Percentiles rank a stretch among this genome's conserved stretches.
These are phyloP conservation scores for Litoditis marina DNA, from an alignment of 2,888 invertebrate species.

Conservation along the genomic window DNA sequence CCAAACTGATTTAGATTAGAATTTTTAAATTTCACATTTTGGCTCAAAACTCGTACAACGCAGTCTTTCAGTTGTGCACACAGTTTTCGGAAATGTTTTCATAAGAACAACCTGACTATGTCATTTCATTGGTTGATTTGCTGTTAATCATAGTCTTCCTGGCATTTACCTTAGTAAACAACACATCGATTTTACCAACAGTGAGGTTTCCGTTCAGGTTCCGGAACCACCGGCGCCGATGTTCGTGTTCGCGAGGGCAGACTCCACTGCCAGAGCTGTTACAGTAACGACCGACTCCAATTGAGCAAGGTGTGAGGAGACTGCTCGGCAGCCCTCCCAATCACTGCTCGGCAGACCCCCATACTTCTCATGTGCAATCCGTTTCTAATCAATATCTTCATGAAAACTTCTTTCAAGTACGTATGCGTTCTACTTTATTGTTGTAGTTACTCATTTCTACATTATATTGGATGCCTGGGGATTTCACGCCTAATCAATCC, in stretches of 20 bases:
- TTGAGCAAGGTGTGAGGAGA: conserved; percentile 23
- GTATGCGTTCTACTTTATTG: too few relatives aligned
- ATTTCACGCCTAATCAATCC: too few relatives aligned
- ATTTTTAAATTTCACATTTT: neutral
- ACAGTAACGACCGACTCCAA: conserved; percentile 75
- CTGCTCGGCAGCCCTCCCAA: too few relatives aligned
- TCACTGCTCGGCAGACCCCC: too few relatives aligned
- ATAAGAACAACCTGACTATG: neutral
- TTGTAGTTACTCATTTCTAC: too few relatives aligned
- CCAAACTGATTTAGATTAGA: neutral
- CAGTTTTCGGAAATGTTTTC: too few relatives aligned
- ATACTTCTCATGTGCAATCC: too few relatives aligned
- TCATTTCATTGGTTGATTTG: neutral
- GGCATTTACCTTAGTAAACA: neutral
- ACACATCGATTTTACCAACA: neutral
- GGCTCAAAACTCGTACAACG: too few relatives aligned
- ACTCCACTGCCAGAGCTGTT: conserved; percentile 88
- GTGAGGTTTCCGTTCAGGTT: conserved; percentile 20
- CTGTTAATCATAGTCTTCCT: neutral
- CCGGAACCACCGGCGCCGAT: conserved; percentile 86
- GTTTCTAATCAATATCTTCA: too few relatives aligned
- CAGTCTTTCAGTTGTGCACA: too few relatives aligned
- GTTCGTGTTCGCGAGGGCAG: conserved; percentile 86
- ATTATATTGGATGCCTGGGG: too few relatives aligned
- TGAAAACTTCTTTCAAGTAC: too few relatives aligned